Base-by-base conservation (phyloP, 1,140 invertebrate species). In the Rhopalosiphum padi region DNA sequence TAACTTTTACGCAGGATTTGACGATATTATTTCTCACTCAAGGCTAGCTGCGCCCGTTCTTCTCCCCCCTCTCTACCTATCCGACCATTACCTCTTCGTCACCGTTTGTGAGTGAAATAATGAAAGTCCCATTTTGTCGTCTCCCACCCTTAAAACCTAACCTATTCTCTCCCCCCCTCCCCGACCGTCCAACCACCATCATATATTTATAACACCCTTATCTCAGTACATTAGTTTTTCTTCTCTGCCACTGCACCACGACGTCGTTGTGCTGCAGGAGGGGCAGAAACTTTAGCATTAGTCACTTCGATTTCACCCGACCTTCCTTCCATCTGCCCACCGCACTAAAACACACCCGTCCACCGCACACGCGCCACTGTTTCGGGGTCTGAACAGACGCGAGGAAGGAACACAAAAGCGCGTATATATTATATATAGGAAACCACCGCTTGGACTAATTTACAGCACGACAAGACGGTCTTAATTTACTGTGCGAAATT, bases 21-120 rank as follows among this genome's bases (percentile, higher is more conserved):
- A 92, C 90, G 90, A 83, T 82, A 92, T 92, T 92, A 92, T 92
- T 92, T 92, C 90, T 22, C 90, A 25, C 90, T 92, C 90, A 92
- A 41, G 48, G 46, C 68, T 53, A 89, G n/a, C 21, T 51, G 86
- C 15, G 21, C 51, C n/a, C 21, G 15, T 46, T 22, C 11, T 9
- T 18, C 43, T n/a, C 0, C 30, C 18, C 18, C n/a, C 6, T 37
- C 30, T 2, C 30, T 82, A 9, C 51, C 25, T 43, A 9, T 25
- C 9, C 55, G 3, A n/a, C n/a, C 87, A n/a, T 30, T n/a, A n/a
- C 21, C 30, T 30, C 43, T 53, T 89, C 53, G 8, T 22, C 48
- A 53, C 48, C 30, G 23, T n/a, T 77, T 77, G 48, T n/a, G 60
- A 48, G 35, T 48, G 90, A 83, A 92, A 92, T 92, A 92, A 92